These are phyloP conservation scores for Nephrotoma appendiculata DNA, from an alignment of 2,888 invertebrate species.

Conservation along the genomic window DNA sequence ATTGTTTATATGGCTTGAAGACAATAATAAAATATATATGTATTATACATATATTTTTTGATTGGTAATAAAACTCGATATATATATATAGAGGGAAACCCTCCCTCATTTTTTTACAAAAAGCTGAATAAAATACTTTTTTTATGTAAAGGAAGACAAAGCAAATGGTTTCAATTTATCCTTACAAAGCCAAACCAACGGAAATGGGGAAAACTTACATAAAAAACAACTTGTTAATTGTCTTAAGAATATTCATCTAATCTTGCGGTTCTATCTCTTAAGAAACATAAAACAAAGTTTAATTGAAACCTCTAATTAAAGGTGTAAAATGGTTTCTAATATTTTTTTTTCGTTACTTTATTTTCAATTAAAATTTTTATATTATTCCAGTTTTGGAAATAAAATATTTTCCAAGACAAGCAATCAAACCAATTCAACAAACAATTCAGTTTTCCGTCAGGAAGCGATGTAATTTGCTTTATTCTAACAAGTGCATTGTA, in stretches of 20 bases:
- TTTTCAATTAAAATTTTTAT: neutral
- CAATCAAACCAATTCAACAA: neutral
- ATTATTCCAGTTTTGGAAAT: neutral
- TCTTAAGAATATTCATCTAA: neutral
- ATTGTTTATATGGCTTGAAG: neutral
- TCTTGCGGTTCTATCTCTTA: neutral
- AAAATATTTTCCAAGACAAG: neutral
- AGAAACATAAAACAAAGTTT: neutral
- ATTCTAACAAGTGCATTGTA: neutral
- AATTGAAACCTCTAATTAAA: neutral
- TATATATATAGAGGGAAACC: neutral
- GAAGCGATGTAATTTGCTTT: neutral
- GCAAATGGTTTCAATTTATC: neutral
- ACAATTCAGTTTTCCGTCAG: neutral
- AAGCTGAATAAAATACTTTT: no score
- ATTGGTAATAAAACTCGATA: neutral
- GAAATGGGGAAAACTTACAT: neutral
- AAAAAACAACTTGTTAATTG: neutral
- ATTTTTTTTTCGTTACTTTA: neutral
- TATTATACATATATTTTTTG: neutral
- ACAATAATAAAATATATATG: neutral
- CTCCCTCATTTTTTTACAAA: neutral
- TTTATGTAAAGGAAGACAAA: neutral
- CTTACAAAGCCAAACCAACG: neutral
- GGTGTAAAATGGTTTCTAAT: neutral